phyloP scores from a whole-genome alignment of 2,113 vertebrate species.

The Cettia cetti region DNA sequence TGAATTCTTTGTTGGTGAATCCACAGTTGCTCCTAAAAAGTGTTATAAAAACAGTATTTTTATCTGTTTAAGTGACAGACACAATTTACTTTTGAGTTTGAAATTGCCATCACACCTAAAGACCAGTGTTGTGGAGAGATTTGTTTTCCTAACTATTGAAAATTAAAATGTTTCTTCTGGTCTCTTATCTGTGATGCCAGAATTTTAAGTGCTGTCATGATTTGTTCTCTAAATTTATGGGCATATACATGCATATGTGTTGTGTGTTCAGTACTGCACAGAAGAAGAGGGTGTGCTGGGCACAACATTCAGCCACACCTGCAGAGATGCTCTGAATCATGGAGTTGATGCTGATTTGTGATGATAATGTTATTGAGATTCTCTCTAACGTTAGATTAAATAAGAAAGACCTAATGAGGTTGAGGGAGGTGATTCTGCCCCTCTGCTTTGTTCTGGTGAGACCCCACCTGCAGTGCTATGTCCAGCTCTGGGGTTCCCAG shows the following conservation, averaged over 20 bases:
- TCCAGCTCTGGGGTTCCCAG: not conserved
- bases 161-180: not conserved
- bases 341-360: not conserved
- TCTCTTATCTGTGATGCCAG: not conserved
- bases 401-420: not conserved
- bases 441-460: not conserved
- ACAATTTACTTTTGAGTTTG: not conserved
- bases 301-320: not conserved
- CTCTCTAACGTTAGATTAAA: not conserved
- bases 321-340: not conserved
- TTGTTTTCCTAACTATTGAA: not conserved
- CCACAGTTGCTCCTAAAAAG: not conserved
- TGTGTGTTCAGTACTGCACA: not conserved
- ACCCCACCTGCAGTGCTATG: not conserved
- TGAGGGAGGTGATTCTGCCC: not conserved
- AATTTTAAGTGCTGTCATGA: not conserved
- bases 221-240: not conserved
- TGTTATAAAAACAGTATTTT: not conserved
- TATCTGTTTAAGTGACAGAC: not conserved
- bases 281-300: not conserved
- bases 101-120: not conserved
- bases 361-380: not conserved
- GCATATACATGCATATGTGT: fast-evolving
- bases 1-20: not conserved
- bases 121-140: not conserved